Evolutionary conservation across 1,140 invertebrate species (phyloP), one percentile per base, ranked within the genome.

Genomic region (Pinna nobilis): DNA sequence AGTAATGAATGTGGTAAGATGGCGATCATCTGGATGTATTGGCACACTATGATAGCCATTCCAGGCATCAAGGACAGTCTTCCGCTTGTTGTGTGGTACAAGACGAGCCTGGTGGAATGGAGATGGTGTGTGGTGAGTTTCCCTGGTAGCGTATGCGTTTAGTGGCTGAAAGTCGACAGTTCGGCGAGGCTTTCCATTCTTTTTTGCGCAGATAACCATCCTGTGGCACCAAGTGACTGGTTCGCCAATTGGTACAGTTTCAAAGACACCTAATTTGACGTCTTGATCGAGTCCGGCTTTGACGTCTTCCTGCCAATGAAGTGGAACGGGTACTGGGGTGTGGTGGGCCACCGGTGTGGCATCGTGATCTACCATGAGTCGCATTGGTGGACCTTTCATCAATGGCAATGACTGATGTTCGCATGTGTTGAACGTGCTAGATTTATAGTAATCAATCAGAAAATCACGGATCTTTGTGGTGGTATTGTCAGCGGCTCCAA

Each of bases 401-500:
- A 73, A 18, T 2, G 79, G 77, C 0, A 78, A 67, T 0, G 71
- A 49, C 32, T 78, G 77, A 23, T 82, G 80, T 20, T 80, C 66
- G 61, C 80, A 83, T 15, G 60, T 74, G 44, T 83, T 83, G 70
- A 81, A 81, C 25, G 80, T 77, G 60, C 69, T 76, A 13, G 75
- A 64, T 15, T 37, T 60, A 53, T 79, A 78, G 41, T 73, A 50
- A 3, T 81, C 39, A 5, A 80, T 44, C 0, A 77, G 55, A n/a
- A 39, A 79, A 13, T 67, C 15, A 28, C 72, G 4, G 1, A 83
- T 39, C 28, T 68, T 49, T 25, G 20, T 15, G 4, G 44, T n/a
- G 25, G 76, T 73, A 2, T 72, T 70, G 7, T 63, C 70, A 13
- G 70, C 75, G 11, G 69, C 59, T 9, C 50, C 44, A 49, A 53